Evolutionary conservation across 2,888 invertebrate species (phyloP).

Genomic region (Criorhina ranunculi): DNA sequence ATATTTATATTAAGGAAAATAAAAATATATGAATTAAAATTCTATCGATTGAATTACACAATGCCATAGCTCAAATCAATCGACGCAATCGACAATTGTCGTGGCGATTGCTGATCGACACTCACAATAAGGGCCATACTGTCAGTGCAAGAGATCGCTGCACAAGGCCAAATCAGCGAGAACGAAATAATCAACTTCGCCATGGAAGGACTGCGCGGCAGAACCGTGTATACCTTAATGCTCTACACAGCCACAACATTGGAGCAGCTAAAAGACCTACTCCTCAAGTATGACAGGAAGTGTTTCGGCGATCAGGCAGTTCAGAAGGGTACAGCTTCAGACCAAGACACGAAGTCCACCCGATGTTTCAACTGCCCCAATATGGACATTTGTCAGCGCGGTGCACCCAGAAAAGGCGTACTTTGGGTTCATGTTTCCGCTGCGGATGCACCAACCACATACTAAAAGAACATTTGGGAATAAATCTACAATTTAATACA

Average conservation of each 20-base stretch:
- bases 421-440: constrained; percentile 28
- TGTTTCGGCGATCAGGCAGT: constrained; percentile 12
- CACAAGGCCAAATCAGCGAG: not conserved
- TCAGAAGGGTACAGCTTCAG: not conserved
- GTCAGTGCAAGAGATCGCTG: constrained; percentile 7
- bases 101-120: too few relatives aligned
- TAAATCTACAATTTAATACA: too few relatives aligned
- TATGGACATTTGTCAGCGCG: constrained; percentile 15
- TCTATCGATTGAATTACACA: too few relatives aligned
- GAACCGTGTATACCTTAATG: constrained; percentile 21
- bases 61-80: too few relatives aligned
- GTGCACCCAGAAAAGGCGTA: constrained; percentile 12
- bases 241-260: constrained; percentile 22
- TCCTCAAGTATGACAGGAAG: constrained; percentile 22
- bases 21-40: too few relatives aligned
- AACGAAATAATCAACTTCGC: too few relatives aligned
- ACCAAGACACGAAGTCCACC: not conserved
- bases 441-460: constrained; percentile 22
- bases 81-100: too few relatives aligned
- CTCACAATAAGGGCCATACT: too few relatives aligned
- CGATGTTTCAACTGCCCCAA: constrained; percentile 26
- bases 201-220: constrained; percentile 20
- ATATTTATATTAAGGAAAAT: too few relatives aligned
- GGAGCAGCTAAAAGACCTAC: constrained; percentile 24
- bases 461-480: too few relatives aligned